These are phyloP conservation scores for Coreius guichenoti DNA, from an alignment of 2,797 vertebrate genomes.

Conservation along the genomic window DNA sequence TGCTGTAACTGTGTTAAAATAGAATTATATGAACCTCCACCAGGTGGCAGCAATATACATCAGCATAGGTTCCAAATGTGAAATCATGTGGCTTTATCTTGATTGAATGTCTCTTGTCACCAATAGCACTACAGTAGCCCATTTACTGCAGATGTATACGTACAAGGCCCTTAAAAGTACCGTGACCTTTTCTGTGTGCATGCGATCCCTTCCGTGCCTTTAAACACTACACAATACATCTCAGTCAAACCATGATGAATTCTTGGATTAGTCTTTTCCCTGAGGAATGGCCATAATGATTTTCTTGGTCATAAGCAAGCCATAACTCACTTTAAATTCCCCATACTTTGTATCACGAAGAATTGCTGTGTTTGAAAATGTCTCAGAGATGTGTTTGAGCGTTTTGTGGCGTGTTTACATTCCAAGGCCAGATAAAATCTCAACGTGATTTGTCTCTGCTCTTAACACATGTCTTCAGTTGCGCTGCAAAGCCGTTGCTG, in stretches of 20 bases:
- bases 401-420: conserved; percentile 73
- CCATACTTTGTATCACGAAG: conserved; percentile 56
- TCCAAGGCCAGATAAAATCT: conserved; percentile 72
- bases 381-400: conserved; percentile 61
- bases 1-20: not conserved
- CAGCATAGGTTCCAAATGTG: not conserved
- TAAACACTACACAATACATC: conserved; percentile 11
- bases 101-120: conserved; percentile 44
- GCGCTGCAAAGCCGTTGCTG: conserved; percentile 7
- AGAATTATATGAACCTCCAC: conserved; percentile 30
- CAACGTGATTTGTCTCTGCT: conserved; percentile 68
- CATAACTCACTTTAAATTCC: conserved; percentile 66
- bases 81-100: conserved; percentile 4
- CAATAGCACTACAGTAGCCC: conserved; percentile 29
- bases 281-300: conserved; percentile 62
- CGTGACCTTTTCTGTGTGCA: conserved; percentile 7
- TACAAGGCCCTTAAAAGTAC: conserved; percentile 34
- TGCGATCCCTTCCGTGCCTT: conserved; percentile 22
- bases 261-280: conserved; percentile 62
- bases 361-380: conserved; percentile 72
- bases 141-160: conserved; percentile 37
- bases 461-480: conserved; percentile 61
- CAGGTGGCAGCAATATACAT: conserved; percentile 42
- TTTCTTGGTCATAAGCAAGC: conserved; percentile 60
- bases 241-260: conserved; percentile 59